Conservation (phyloP, 2,113 vertebrate species). For the Athene cunicularia region DNA sequence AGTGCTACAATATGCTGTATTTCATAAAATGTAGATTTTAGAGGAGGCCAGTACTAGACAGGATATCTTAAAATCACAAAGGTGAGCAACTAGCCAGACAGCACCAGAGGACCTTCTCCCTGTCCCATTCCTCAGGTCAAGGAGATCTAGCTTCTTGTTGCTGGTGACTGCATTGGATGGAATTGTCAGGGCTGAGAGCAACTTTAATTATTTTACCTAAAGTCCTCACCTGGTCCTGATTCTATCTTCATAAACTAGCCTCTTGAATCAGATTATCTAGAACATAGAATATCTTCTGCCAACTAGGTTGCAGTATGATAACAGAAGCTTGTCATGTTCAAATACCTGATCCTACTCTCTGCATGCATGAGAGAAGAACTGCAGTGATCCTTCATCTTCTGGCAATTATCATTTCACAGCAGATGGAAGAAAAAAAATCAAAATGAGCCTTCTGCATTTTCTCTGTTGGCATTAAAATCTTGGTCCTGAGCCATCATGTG, state of each 20-base stretch:
- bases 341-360: background rate
- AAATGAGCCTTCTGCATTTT: background rate
- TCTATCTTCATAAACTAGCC: background rate
- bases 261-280: background rate
- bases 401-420: background rate
- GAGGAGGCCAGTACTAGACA: background rate
- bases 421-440: background rate
- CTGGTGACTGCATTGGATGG: background rate
- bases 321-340: background rate
- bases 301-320: background rate
- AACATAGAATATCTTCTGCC: background rate
- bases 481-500: background rate
- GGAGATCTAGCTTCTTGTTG: background rate
- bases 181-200: background rate
- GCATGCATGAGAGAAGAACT: background rate
- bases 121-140: background rate
- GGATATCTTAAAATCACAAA: background rate
- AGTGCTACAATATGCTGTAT: background rate
- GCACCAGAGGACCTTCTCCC: background rate
- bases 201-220: background rate
- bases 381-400: background rate
- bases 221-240: background rate
- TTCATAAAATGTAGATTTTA: background rate
- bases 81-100: background rate
- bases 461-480: background rate